phyloP scores from a whole-genome alignment of 2,888 invertebrate species.

The Tromatobia lineatoria region DNA sequence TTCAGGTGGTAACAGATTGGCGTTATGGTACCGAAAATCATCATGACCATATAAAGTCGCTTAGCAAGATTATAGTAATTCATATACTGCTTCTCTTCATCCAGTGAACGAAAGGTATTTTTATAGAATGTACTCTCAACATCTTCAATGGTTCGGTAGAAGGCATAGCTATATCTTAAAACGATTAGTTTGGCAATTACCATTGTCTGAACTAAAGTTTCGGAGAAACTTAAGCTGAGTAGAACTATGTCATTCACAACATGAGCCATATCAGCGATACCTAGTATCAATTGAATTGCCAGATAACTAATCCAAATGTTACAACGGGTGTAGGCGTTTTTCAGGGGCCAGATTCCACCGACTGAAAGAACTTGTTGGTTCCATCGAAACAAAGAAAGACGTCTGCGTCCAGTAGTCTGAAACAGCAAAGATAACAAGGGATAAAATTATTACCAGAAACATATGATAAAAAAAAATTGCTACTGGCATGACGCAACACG shows the following conservation, averaged over 20 bases:
- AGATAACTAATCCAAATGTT: conserved; percentile 30
- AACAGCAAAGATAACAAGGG: neutral
- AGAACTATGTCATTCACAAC: conserved; percentile 22
- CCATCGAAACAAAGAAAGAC: conserved; percentile 23
- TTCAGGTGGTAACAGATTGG: conserved; percentile 31
- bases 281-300: conserved; percentile 24
- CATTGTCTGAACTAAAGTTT: conserved; percentile 36
- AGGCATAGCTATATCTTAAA: conserved; percentile 13
- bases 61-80: conserved; percentile 20
- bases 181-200: conserved; percentile 21
- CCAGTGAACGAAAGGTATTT: neutral
- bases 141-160: conserved; percentile 1
- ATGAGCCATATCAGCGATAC: conserved; percentile 28
- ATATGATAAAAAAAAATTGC: neutral
- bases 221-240: conserved; percentile 26
- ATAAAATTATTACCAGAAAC: neutral
- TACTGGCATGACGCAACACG: too few relatives aligned
- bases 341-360: conserved; percentile 30
- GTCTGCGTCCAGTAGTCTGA: conserved; percentile 9
- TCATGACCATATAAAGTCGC: conserved; percentile 27
- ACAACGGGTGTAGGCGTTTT: conserved; percentile 16
- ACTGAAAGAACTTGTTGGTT: conserved; percentile 21
- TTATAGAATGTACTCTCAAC: conserved; percentile 14
- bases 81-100: conserved; percentile 13
- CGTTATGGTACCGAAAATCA: conserved; percentile 23